Evolutionary conservation across 2,888 invertebrate species (phyloP).

Genomic region (Drosophila seclusa): DNA sequence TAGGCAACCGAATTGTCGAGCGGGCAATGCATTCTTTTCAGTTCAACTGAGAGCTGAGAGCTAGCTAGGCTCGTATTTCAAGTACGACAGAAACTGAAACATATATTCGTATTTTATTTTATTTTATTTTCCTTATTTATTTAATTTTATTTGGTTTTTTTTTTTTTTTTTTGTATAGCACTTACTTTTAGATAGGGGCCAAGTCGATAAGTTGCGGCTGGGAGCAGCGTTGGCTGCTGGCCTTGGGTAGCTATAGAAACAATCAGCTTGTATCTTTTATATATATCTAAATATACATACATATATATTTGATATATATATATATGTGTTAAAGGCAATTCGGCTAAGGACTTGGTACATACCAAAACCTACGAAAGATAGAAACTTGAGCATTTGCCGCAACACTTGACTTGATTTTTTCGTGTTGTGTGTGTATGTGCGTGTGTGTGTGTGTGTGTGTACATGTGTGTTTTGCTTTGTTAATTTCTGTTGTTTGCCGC

Average conservation of each 20-base stretch:
- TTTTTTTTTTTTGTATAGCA: not conserved
- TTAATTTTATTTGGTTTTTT: not conserved
- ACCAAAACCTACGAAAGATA: slow-evolving; percentile 7
- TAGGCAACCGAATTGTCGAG: not conserved
- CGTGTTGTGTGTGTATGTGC: slow-evolving; percentile 25
- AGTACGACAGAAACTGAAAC: not conserved
- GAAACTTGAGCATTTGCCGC: slow-evolving; percentile 63
- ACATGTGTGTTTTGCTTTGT: slow-evolving; percentile 67
- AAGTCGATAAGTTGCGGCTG: slow-evolving; percentile 10
- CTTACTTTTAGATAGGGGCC: not conserved
- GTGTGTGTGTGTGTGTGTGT: slow-evolving; percentile 15
- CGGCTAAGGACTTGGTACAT: slow-evolving; percentile 15
- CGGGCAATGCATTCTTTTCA: not conserved
- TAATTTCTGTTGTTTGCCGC: slow-evolving; percentile 77
- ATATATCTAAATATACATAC: not conserved
- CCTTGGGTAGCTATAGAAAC: slow-evolving; percentile 35
- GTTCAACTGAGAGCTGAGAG: not conserved
- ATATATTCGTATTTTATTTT: not conserved
- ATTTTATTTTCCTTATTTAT: not conserved
- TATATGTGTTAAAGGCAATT: slow-evolving; percentile 11
- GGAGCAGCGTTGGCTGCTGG: slow-evolving; percentile 6
- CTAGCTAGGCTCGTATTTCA: not conserved
- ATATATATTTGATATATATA: not conserved
- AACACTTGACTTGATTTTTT: slow-evolving; percentile 75
- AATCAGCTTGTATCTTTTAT: slow-evolving; percentile 11